Base-by-base conservation (phyloP, 1,140 invertebrate species). In the Drosophila nikananu region DNA sequence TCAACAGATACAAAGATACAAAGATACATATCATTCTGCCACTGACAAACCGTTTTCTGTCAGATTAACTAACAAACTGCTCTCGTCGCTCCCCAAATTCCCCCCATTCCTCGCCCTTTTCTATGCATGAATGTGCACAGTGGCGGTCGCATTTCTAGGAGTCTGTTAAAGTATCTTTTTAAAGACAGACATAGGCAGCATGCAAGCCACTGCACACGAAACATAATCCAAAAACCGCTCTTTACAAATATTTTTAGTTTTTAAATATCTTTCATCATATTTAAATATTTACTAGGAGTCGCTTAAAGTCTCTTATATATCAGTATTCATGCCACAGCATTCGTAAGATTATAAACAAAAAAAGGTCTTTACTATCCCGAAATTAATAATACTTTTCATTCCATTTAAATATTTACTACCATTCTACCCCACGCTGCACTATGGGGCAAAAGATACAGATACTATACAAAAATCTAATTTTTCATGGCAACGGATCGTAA, bases 1-100 rank as follows among this genome's bases (percentile, higher is more conserved):
- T 49, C 80, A 77, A 63, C 65, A 86, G 74, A 79, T 70, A 62
- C 75, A 62, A 57, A 86, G 74, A 79, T 70, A 62, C 75, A 62
- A 57, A 86, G 72, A 83, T 80, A 80, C 80, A 83, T 68, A 83
- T 80, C 77, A 42, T 54, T 80, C 63, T 67, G 65, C 59, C 75
- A 55, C 84, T 78, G 84, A 78, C 81, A 80, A 89, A 84, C 64
- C 73, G 68, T 78, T 83, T 67, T 60, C 81, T 83, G 84, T 87
- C 83, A 87, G 83, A 82, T 87, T 87, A 87, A 80, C 80, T 86
- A 80, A 63, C 76, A 80, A 80, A 73, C 80, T 82, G 83, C 76
- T 80, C 71, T 86, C 67, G 77, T 67, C 84, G 60, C 52, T 65
- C 41, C 74, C 60, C n/a, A 58, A 59, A 41, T 27, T 44, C 17